Evolutionary conservation across 2,113 vertebrate genomes (phyloP).

Genomic region (Naja naja): DNA sequence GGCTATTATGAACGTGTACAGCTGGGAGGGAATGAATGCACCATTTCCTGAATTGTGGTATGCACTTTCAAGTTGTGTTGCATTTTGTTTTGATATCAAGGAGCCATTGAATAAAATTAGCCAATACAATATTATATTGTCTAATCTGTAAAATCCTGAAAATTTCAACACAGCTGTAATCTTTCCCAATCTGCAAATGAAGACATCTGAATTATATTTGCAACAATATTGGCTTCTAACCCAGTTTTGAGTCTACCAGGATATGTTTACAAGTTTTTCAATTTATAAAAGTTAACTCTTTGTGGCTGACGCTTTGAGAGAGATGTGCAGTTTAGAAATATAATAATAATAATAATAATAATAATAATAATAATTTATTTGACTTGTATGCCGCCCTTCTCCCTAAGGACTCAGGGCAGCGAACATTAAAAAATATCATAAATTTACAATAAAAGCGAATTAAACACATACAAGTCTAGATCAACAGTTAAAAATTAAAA

Average conservation of each 20-base stretch:
- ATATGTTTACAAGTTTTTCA: neutral
- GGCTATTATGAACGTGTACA: neutral
- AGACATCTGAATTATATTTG: neutral
- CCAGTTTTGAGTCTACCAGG: neutral
- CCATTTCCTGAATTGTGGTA: neutral
- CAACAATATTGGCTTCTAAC: neutral
- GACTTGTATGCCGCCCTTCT: too few species aligned
- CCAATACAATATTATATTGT: neutral
- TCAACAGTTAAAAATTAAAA: too few species aligned
- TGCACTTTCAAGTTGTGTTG: neutral
- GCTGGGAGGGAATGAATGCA: slow-evolving; percentile 1
- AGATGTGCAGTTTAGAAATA: neutral
- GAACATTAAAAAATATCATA: too few species aligned
- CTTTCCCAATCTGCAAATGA: neutral
- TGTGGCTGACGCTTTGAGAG: neutral
- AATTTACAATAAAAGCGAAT: too few species aligned
- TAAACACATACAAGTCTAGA: too few species aligned
- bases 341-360: too few species aligned
- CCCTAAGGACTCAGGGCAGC: too few species aligned
- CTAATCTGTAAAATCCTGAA: neutral
- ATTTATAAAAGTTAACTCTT: neutral
- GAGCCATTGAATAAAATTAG: neutral
- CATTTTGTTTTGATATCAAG: neutral
- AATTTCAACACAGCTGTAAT: neutral
- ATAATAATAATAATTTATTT: too few species aligned